Conservation (phyloP, 2,113 vertebrate genomes). For the Rhineura floridana region DNA sequence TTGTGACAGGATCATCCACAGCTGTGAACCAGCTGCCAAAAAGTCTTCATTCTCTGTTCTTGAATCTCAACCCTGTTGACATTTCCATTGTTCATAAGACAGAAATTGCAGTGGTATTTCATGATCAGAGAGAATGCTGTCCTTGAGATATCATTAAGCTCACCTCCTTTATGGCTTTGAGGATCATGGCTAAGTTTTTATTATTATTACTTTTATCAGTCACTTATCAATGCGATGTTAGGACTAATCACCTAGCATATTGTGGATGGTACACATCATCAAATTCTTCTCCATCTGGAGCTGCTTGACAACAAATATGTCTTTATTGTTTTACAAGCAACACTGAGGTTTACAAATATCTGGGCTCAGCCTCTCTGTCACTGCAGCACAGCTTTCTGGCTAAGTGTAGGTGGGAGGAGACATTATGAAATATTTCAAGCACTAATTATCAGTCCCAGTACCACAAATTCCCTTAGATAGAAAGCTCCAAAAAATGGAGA, state of each 20-base stretch:
- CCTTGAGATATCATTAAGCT: not conserved
- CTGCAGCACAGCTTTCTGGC: not conserved
- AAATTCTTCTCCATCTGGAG: fast-evolving
- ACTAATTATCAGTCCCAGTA: not conserved
- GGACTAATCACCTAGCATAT: not conserved
- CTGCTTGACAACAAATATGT: not conserved
- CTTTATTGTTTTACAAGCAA: constrained; percentile 1
- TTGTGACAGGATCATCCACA: constrained; percentile 14
- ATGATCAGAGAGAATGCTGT: constrained; percentile 29
- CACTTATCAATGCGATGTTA: not conserved
- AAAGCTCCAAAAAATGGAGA: not conserved
- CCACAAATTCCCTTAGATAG: not conserved
- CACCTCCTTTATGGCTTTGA: constrained; percentile 15
- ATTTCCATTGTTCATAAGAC: constrained; percentile 18
- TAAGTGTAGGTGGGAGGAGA: not conserved
- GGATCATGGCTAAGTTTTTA: constrained; percentile 9
- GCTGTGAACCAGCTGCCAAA: constrained; percentile 36
- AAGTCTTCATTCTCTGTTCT: constrained; percentile 27
- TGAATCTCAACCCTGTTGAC: constrained; percentile 28
- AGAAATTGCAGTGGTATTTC: not conserved
- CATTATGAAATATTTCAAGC: constrained; percentile 27
- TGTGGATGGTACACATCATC: not conserved
- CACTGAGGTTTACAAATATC: not conserved
- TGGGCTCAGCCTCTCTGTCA: not conserved
- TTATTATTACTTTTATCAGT: not conserved